phyloP scores from a whole-genome alignment of 1,140 invertebrate genomes.

The Zaprionus nigranus region DNA sequence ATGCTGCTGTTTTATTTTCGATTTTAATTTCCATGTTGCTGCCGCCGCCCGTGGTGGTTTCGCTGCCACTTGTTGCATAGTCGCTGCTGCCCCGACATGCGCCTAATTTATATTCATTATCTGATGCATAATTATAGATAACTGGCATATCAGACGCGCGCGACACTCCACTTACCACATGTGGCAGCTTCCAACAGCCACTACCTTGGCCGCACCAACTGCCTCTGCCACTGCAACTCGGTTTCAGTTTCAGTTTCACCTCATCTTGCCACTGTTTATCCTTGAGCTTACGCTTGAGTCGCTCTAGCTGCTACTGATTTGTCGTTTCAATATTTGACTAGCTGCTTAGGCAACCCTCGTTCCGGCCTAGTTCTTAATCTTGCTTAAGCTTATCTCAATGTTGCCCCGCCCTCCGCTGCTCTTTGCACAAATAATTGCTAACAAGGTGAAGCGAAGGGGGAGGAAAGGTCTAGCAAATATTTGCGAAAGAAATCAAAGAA shows the following conservation, averaged over 20 bases:
- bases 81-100: conserved; percentile 51
- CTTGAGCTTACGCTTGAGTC: conserved; percentile 37
- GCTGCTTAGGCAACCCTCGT: conserved; percentile 8
- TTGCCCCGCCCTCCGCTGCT: background rate
- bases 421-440: conserved; percentile 43
- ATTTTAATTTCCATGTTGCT: conserved; percentile 75
- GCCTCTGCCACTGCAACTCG: background rate
- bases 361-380: conserved; percentile 39
- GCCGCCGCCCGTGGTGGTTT: conserved; percentile 32
- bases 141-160: conserved; percentile 24
- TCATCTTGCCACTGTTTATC: conserved; percentile 32
- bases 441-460: conserved; percentile 7
- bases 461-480: conserved; percentile 33
- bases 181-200: background rate
- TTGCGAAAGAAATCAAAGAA: conserved; percentile 21
- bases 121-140: conserved; percentile 75
- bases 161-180: conserved; percentile 14
- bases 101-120: conserved; percentile 81
- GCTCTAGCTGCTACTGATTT: conserved; percentile 30
- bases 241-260: background rate
- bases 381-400: conserved; percentile 40
- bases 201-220: background rate
- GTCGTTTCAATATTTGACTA: conserved; percentile 44
- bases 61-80: conserved; percentile 34
- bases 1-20: conserved; percentile 70